Conservation (phyloP, 2,888 invertebrate genomes). For the Rambutsinella grinnellia region DNA sequence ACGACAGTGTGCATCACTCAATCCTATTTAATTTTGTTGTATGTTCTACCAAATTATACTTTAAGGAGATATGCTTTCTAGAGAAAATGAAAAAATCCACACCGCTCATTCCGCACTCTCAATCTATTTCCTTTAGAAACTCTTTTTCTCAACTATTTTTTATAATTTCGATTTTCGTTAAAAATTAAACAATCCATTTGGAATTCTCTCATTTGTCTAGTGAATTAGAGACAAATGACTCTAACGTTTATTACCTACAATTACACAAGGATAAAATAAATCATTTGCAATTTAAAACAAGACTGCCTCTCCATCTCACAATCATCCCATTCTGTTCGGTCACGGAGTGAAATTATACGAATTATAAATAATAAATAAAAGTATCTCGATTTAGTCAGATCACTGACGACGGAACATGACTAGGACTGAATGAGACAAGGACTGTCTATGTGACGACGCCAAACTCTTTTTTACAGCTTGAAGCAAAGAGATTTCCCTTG, state of each 20-base stretch:
- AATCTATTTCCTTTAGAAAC: background rate
- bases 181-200: too few species aligned
- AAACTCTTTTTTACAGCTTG: background rate
- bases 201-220: too few species aligned
- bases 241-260: too few species aligned
- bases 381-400: background rate
- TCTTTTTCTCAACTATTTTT: too few species aligned
- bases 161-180: too few species aligned
- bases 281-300: too few species aligned
- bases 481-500: background rate
- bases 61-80: too few species aligned
- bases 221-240: too few species aligned
- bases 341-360: conserved; percentile 32
- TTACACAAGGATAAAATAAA: too few species aligned
- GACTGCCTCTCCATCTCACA: too few species aligned
- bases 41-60: background rate
- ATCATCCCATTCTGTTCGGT: conserved; percentile 12
- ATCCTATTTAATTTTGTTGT: background rate
- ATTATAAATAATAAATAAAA: conserved; percentile 13
- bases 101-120: too few species aligned
- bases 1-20: background rate
- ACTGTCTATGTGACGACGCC: conserved; percentile 36
- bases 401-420: background rate
- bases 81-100: too few species aligned
- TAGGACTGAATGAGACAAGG: conserved; percentile 10